Percentiles rank a stretch among this genome's conserved stretches.
Evolutionary conservation across 1,140 invertebrate genomes (phyloP).

Genomic region (Meloidogyne hapla): DNA sequence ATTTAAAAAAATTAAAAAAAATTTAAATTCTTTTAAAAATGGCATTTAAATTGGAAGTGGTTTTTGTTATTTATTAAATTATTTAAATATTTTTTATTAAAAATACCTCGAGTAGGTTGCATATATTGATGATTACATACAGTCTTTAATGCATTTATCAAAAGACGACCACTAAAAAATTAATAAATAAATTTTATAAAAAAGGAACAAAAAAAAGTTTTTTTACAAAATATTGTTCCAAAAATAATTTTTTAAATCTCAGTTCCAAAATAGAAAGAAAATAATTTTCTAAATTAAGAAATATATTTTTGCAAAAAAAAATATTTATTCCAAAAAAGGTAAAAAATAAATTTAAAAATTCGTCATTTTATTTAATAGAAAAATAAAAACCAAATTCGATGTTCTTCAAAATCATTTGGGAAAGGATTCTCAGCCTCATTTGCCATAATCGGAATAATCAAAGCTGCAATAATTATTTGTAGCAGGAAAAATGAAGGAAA

Average conservation of each 20-base stretch:
- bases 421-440: slow-evolving; percentile 3
- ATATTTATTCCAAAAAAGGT: background rate
- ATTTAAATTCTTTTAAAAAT: no score
- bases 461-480: background rate
- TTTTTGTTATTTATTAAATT: no score
- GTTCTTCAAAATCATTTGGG: slow-evolving; percentile 5
- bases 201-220: background rate
- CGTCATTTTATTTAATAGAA: background rate
- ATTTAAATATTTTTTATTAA: background rate
- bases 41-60: no score
- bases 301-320: background rate
- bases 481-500: slow-evolving; percentile 2
- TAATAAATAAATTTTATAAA: background rate
- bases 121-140: slow-evolving; percentile 30
- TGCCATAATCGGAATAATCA: background rate
- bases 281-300: background rate
- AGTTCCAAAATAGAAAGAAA: no score
- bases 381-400: background rate
- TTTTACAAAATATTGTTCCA: no score
- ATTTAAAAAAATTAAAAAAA: no score
- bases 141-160: slow-evolving; percentile 24
- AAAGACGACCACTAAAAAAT: slow-evolving; percentile 17
- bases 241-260: no score
- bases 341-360: background rate
- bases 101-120: slow-evolving; percentile 28